Evolutionary conservation across 1,140 invertebrate species (phyloP).

Genomic region (Atta texana): DNA sequence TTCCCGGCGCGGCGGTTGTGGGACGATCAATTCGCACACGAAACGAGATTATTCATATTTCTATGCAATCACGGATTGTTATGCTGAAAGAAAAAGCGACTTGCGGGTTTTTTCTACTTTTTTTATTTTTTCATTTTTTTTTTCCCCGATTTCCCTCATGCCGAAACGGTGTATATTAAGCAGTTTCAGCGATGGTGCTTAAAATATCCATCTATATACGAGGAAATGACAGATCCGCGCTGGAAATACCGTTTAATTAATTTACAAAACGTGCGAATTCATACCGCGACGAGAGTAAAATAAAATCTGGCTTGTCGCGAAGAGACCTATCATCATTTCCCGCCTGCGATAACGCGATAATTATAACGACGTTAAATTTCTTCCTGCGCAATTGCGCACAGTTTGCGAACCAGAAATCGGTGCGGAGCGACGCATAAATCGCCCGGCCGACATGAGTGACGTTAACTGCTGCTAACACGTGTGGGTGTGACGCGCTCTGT

Average conservation of each 20-base stretch:
- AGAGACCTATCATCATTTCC: not conserved
- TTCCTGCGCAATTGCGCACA: slow-evolving; percentile 36
- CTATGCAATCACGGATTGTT: slow-evolving; percentile 48
- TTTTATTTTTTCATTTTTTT: not conserved
- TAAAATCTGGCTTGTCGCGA: not conserved
- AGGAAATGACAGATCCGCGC: not conserved
- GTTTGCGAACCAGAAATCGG: slow-evolving; percentile 47
- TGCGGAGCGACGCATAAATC: slow-evolving; percentile 45
- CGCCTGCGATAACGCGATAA: not conserved
- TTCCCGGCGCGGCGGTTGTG: slow-evolving; percentile 7
- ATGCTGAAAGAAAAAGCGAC: slow-evolving; percentile 39
- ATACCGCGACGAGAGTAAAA: not conserved
- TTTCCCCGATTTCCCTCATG: not conserved
- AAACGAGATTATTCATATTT: slow-evolving; percentile 53
- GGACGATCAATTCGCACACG: slow-evolving; percentile 37
- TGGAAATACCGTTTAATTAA: slow-evolving; percentile 8
- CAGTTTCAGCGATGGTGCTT: not conserved
- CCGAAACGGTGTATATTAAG: not conserved
- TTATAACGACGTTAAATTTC: not conserved
- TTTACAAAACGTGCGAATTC: not conserved
- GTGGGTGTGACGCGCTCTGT: slow-evolving; percentile 55
- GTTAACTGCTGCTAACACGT: slow-evolving; percentile 60
- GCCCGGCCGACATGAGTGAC: slow-evolving; percentile 55
- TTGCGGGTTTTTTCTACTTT: slow-evolving; percentile 2
- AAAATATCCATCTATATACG: not conserved